phyloP scores from a whole-genome alignment of 2,888 invertebrate species.

The Calameuta pallipes region DNA sequence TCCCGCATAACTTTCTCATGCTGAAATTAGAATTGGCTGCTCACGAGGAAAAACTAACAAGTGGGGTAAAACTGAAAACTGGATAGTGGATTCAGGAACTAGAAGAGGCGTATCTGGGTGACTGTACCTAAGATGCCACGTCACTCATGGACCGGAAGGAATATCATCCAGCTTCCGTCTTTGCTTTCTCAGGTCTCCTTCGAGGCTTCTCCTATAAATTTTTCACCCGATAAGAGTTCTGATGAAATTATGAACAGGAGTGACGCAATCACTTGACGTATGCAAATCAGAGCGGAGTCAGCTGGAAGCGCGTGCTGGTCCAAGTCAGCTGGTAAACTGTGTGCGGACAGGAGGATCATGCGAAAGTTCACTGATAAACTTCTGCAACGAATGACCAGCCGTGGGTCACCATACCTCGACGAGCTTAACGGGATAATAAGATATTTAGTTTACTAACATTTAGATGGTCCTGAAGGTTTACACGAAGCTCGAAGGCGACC shows the following conservation, averaged over 20 bases:
- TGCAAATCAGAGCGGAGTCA: neutral
- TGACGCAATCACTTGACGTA: neutral
- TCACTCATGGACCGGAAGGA: neutral
- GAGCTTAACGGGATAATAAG: slow-evolving; percentile 53
- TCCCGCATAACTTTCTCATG: neutral
- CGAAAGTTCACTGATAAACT: neutral
- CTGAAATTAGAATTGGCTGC: neutral
- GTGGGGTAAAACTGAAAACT: neutral
- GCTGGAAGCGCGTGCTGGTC: neutral
- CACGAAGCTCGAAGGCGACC: slow-evolving; percentile 43
- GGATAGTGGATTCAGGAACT: neutral
- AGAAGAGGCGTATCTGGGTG: neutral
- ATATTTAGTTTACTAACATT: slow-evolving; percentile 63
- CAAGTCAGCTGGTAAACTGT: neutral
- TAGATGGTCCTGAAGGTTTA: slow-evolving; percentile 48
- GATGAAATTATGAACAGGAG: neutral
- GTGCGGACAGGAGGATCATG: neutral
- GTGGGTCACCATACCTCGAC: neutral
- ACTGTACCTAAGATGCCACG: neutral
- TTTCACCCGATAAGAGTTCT: neutral
- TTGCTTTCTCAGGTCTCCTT: neutral
- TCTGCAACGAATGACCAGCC: neutral
- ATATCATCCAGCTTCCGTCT: neutral
- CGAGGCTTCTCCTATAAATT: neutral
- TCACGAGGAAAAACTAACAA: neutral